A percentile compares a stretch with the other conserved stretches of the same genome.
phyloP scores from a whole-genome alignment of 1,140 invertebrate species.

The Centruroides sculpturatus region DNA sequence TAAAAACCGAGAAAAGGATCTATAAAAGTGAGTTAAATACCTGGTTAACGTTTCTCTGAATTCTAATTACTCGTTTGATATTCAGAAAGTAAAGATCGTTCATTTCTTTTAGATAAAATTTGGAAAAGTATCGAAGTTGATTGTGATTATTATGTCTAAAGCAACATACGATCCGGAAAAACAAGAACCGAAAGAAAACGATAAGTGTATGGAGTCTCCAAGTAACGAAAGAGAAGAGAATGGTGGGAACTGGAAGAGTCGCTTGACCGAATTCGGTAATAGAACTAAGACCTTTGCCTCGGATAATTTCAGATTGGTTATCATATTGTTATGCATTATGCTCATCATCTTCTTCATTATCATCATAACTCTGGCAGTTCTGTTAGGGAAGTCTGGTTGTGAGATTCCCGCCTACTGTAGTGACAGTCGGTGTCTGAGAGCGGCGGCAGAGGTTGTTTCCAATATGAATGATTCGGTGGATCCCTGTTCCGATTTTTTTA shows the following conservation, averaged over 20 bases:
- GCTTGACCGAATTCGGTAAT: constrained; percentile 3
- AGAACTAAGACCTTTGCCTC: constrained; percentile 9
- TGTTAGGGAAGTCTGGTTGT: constrained; percentile 4
- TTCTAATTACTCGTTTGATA: too few relatives aligned
- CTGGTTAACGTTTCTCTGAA: too few relatives aligned
- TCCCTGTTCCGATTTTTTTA: constrained; percentile 42
- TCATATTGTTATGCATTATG: constrained; percentile 2
- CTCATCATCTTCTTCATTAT: constrained; percentile 8
- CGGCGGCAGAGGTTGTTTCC: constrained; percentile 24
- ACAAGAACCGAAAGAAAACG: constrained; percentile 12
- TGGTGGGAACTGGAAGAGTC: not conserved
- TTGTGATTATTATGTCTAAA: too few relatives aligned
- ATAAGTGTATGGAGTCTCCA: constrained; percentile 12
- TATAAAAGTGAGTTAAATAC: too few relatives aligned
- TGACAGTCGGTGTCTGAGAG: not conserved
- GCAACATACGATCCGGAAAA: not conserved
- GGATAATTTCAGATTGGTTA: constrained; percentile 6
- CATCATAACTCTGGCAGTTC: constrained; percentile 6
- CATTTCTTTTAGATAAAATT: too few relatives aligned
- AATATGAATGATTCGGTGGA: constrained; percentile 33
- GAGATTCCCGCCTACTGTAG: not conserved
- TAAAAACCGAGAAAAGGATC: too few relatives aligned
- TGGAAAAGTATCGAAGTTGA: too few relatives aligned
- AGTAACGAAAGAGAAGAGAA: constrained; percentile 7
- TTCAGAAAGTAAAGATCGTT: too few relatives aligned